Evolutionary conservation across 2,797 vertebrate species (phyloP).

Genomic region (Numenius phaeopus): DNA sequence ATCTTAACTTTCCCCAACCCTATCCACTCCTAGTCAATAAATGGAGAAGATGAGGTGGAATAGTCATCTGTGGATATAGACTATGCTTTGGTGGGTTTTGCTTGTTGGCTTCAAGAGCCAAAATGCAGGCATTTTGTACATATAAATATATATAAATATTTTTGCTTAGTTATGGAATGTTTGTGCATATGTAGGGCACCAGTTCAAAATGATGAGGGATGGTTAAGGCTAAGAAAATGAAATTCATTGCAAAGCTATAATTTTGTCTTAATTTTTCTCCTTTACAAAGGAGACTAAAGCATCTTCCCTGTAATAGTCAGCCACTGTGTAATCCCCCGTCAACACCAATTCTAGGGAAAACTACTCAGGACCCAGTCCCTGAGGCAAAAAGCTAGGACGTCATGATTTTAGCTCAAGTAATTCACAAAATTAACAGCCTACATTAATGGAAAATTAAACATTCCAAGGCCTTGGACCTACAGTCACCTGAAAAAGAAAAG

Average conservation of each 20-base stretch:
- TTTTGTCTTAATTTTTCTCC: constrained; percentile 45
- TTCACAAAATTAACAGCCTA: not conserved
- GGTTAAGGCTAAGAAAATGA: constrained; percentile 51
- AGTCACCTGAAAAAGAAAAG: constrained; percentile 29
- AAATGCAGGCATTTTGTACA: constrained; percentile 31
- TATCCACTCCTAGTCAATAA: not conserved
- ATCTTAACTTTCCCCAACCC: not conserved
- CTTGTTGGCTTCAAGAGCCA: not conserved
- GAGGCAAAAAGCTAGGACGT: constrained; percentile 59
- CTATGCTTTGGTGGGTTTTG: constrained; percentile 54
- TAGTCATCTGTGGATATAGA: not conserved
- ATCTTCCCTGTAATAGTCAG: constrained; percentile 65
- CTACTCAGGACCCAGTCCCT: constrained; percentile 72
- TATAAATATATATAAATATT: constrained; percentile 61
- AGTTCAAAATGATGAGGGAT: constrained; percentile 23
- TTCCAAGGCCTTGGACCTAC: not conserved
- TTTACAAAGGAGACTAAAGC: constrained; percentile 54
- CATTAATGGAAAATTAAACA: not conserved
- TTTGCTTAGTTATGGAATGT: constrained; percentile 54
- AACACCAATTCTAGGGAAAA: constrained; percentile 65
- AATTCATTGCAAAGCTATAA: constrained; percentile 64
- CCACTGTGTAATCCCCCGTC: constrained; percentile 59
- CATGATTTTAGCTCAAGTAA: constrained; percentile 50
- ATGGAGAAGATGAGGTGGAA: constrained; percentile 5
- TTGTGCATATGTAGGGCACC: constrained; percentile 26